Evolutionary conservation across 2,888 invertebrate species (phyloP).

Genomic region (Flexamia atlantica): DNA sequence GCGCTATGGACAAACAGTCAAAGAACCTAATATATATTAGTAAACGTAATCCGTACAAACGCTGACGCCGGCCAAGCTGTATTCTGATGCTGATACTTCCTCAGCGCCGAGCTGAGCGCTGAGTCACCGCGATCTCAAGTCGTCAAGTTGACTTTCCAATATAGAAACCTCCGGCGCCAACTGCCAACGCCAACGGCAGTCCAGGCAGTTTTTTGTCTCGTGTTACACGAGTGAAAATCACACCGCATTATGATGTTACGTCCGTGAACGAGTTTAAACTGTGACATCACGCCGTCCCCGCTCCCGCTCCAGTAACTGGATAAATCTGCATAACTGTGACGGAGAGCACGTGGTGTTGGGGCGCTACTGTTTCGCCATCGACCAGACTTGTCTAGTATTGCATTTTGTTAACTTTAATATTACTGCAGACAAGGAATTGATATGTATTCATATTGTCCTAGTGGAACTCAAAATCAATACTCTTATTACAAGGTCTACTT

Average conservation of each 20-base stretch:
- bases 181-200: not conserved
- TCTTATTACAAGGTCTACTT: no score
- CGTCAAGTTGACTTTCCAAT: conserved; percentile 8
- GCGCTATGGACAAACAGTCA: no score
- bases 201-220: not conserved
- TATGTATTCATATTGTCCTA: no score
- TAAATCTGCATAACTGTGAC: not conserved
- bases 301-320: no score
- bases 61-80: no score
- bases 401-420: no score
- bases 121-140: not conserved
- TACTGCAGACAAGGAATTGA: no score
- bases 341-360: not conserved
- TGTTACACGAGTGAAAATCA: conserved; percentile 29
- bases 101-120: not conserved
- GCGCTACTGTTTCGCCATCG: not conserved
- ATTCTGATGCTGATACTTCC: not conserved
- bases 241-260: conserved; percentile 3
- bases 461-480: no score
- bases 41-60: no score
- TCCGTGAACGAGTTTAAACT: conserved; percentile 8
- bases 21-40: no score
- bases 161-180: not conserved
- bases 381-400: no score
- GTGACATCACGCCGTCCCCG: not conserved